Evolutionary conservation across 2,888 invertebrate genomes (phyloP), one percentile per base, ranked within the genome.

Genomic region (Camponotus fellah): DNA sequence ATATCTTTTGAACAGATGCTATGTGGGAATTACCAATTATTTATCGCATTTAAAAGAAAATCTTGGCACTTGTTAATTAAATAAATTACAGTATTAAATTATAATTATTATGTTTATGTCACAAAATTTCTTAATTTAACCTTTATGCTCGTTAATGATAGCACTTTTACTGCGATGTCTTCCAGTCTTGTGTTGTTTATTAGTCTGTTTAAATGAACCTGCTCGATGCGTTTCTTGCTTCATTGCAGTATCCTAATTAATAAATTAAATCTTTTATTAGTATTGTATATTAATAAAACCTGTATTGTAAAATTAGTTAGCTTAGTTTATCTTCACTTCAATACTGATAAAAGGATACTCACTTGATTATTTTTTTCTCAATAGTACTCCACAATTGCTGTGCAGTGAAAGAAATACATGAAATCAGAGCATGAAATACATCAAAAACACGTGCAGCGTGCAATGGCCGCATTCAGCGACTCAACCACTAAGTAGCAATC

Each of bases 151-250:
- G 85, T 96, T 96, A 77, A 97, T 97, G 86, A 99, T 96, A 34
- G 97, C 97, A 12, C 99, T 97, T 96, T 99, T 99, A 32, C 98
- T 98, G 46, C 98, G 97, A 95, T 99, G 99, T 87, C 97, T 96
- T 5, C 98, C 98, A 87, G 97, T 97, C 95, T 99, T 99, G 94
- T 99, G 99, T 64, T 96, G 92, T 95, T 99, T 99, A 94, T 99
- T 99, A 86, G 97, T 96, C 95, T 99, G 99, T 94, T 99, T 99
- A 65, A 99, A 96, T 71, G 96, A 96, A 60, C 99, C 99, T 49
- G 99, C 96, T 81, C 98, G 96, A 95, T 99, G 99, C 12, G 91
- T 89, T 85, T 94, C 93, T 89, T 95, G 94, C 37, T 90, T 92
- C 14, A 71, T 76, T 17, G 88, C 75, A 40, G 80, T 92, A 92